A percentile compares a stretch with the other conserved stretches of the same genome.
These are phyloP conservation scores for Andricus quercusramuli DNA, from an alignment of 2,888 invertebrate species.

Conservation along the genomic window DNA sequence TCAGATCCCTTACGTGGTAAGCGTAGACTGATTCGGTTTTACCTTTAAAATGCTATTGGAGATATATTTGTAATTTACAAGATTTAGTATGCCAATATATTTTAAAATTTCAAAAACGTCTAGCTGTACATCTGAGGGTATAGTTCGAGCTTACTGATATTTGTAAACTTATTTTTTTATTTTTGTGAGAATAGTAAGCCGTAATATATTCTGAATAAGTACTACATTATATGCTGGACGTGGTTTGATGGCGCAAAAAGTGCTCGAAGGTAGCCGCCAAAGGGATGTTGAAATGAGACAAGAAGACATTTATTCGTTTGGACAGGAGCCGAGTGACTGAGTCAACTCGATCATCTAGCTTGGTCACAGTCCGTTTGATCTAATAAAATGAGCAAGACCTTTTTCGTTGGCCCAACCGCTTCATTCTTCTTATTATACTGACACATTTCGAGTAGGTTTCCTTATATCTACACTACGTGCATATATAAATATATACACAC, in stretches of 20 bases:
- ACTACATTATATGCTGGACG: slow-evolving; percentile 43
- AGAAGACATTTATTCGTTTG: slow-evolving; percentile 70
- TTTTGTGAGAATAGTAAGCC: background rate
- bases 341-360: slow-evolving; percentile 74
- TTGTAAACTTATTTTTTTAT: too few relatives aligned
- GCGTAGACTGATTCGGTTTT: too few relatives aligned
- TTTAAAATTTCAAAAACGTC: too few relatives aligned
- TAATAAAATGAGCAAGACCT: slow-evolving; percentile 68
- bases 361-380: slow-evolving; percentile 72
- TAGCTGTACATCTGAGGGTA: too few relatives aligned
- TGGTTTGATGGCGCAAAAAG: slow-evolving; percentile 56
- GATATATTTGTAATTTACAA: too few relatives aligned
- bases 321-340: slow-evolving; percentile 74
- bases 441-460: background rate
- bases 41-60: too few relatives aligned
- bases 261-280: slow-evolving; percentile 53
- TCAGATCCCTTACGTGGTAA: too few relatives aligned
- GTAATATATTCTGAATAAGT: background rate
- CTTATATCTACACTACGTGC: background rate
- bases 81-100: too few relatives aligned
- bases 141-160: too few relatives aligned
- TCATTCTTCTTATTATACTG: slow-evolving; percentile 45
- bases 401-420: slow-evolving; percentile 55
- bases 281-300: slow-evolving; percentile 52
- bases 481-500: too few relatives aligned